Conservation (phyloP, 92 coral and sea anemone species). For the Umimayanthus kanabou region DNA sequence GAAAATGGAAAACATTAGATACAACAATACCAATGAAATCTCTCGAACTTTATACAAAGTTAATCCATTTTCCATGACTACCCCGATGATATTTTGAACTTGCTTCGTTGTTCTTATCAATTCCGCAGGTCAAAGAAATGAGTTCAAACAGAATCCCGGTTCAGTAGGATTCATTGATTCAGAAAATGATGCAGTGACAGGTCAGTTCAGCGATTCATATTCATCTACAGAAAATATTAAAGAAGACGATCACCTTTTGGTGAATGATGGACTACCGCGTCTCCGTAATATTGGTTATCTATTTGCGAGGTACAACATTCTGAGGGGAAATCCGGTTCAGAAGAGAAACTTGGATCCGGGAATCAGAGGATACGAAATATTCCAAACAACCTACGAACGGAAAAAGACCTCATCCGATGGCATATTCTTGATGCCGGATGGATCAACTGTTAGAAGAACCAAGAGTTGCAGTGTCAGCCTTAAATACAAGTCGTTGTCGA, state of each 20-base stretch:
- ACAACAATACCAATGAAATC: too few relatives aligned
- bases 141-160: neutral
- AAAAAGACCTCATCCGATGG: neutral
- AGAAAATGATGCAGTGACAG: neutral
- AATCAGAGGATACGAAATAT: neutral
- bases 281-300: neutral
- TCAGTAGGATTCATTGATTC: neutral
- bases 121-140: neutral
- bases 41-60: too few relatives aligned
- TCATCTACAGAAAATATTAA: neutral
- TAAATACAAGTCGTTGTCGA: neutral
- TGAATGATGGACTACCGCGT: neutral
- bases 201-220: neutral
- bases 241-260: neutral
- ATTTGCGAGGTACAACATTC: conserved; percentile 5
- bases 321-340: neutral
- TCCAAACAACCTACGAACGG: neutral
- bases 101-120: neutral
- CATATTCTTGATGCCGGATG: neutral
- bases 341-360: neutral
- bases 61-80: too few relatives aligned
- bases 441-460: neutral
- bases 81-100: too few relatives aligned
- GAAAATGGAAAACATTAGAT: too few relatives aligned
- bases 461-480: neutral